These are phyloP conservation scores for Tridacna crocea DNA, from an alignment of 2,888 invertebrate species.

Conservation along the genomic window DNA sequence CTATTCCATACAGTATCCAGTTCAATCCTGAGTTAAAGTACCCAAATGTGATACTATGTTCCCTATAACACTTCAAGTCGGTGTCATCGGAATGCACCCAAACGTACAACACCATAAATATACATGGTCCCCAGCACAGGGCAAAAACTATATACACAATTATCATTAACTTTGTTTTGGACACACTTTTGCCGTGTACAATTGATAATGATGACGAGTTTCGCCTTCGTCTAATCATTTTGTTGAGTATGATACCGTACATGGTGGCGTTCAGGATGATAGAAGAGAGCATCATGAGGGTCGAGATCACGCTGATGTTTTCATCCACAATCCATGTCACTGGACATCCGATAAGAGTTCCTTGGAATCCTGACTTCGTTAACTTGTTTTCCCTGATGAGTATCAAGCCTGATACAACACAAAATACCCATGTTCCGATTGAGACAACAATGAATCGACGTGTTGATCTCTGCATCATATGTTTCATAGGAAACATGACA, in stretches of 20 bases:
- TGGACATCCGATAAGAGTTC: not conserved
- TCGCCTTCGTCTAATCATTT: not conserved
- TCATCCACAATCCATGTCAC: not conserved
- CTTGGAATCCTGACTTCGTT: not conserved
- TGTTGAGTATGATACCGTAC: not conserved
- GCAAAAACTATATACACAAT: slow-evolving; percentile 1
- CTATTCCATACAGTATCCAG: not conserved
- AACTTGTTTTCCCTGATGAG: not conserved
- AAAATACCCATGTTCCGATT: not conserved
- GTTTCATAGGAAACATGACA: not conserved
- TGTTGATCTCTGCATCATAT: not conserved
- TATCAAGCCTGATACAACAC: not conserved
- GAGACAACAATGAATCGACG: not conserved
- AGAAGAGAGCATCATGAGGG: not conserved
- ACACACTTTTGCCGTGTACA: not conserved
- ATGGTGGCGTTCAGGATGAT: not conserved
- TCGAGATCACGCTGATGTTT: not conserved
- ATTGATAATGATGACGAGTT: not conserved
- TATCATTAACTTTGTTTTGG: not conserved
- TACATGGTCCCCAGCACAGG: not conserved
- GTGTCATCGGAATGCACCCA: not conserved
- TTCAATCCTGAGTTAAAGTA: not conserved
- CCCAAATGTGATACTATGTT: not conserved
- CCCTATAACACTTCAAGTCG: not conserved
- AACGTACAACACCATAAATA: not conserved